These are phyloP conservation scores for Ctenochaetus hawaiiensis DNA, from an alignment of 2,797 vertebrate species.

Conservation along the genomic window DNA sequence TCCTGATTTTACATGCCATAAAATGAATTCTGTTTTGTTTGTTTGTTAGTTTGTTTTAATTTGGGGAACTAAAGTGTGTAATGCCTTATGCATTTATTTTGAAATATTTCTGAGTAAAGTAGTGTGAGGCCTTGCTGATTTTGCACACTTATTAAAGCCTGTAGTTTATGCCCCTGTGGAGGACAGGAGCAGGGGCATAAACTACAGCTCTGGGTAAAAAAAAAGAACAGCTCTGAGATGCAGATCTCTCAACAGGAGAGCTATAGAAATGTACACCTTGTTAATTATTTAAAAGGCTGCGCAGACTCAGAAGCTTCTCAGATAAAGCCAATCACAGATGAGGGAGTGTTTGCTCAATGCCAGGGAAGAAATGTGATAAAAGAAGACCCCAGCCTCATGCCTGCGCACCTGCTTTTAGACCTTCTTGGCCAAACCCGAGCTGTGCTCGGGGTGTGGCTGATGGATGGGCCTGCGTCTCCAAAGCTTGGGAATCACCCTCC, in stretches of 20 bases:
- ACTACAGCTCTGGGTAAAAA: constrained; percentile 14
- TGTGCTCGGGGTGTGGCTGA: constrained; percentile 67
- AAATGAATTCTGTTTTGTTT: too few relatives aligned
- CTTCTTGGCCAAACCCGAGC: constrained; percentile 33
- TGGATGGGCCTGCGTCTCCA: constrained; percentile 68
- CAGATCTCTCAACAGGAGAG: constrained; percentile 68
- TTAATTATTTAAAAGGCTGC: constrained; percentile 80
- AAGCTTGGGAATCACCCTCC: constrained; percentile 44
- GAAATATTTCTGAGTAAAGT: not conserved
- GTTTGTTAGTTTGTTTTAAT: too few relatives aligned
- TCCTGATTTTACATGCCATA: too few relatives aligned
- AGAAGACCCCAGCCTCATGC: constrained; percentile 39
- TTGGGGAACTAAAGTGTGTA: not conserved
- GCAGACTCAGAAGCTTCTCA: constrained; percentile 57
- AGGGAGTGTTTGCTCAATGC: constrained; percentile 66
- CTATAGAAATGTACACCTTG: constrained; percentile 69
- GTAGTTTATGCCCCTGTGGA: constrained; percentile 34
- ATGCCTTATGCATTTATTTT: not conserved
- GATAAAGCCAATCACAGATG: constrained; percentile 69
- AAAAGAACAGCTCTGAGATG: constrained; percentile 56
- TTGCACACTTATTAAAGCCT: constrained; percentile 32
- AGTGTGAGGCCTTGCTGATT: constrained; percentile 8
- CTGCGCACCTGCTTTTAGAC: constrained; percentile 20
- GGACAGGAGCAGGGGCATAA: constrained; percentile 19
- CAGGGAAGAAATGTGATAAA: constrained; percentile 45